A percentile compares a stretch with the other conserved stretches of the same genome.
Conservation (phyloP, 2,888 invertebrate species). For the Drosophila falleni region DNA sequence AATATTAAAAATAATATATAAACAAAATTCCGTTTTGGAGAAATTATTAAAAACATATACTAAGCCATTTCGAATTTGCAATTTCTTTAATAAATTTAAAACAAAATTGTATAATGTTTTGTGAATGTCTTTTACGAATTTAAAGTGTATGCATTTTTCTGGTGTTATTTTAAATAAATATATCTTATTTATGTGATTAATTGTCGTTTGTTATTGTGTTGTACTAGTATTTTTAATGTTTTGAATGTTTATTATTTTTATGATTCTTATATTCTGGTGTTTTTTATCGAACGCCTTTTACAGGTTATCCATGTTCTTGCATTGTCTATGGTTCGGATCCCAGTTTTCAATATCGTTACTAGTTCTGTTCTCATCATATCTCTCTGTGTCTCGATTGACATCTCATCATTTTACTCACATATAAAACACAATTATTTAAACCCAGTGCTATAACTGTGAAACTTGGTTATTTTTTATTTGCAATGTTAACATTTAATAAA, state of each 20-base stretch:
- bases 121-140: constrained; percentile 39
- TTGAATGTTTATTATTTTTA: constrained; percentile 40
- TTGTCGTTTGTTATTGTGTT: constrained; percentile 33
- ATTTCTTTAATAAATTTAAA: constrained; percentile 25
- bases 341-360: constrained; percentile 83
- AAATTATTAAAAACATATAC: constrained; percentile 34
- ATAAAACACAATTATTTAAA: constrained; percentile 18
- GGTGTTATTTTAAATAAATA: constrained; percentile 65
- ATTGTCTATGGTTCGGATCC: constrained; percentile 84
- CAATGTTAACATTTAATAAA: constrained; percentile 35
- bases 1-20: neutral
- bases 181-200: constrained; percentile 27
- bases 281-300: constrained; percentile 66
- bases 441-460: constrained; percentile 33
- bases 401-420: constrained; percentile 35
- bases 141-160: constrained; percentile 41
- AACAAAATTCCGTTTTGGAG: neutral
- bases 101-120: constrained; percentile 10
- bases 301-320: constrained; percentile 85
- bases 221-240: constrained; percentile 8
- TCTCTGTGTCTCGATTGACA: constrained; percentile 35
- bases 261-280: constrained; percentile 51
- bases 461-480: constrained; percentile 19
- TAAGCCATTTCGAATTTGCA: constrained; percentile 62
- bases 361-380: constrained; percentile 43